phyloP scores from a whole-genome alignment of 2,797 vertebrate species.

The Cephalopachus bancanus region DNA sequence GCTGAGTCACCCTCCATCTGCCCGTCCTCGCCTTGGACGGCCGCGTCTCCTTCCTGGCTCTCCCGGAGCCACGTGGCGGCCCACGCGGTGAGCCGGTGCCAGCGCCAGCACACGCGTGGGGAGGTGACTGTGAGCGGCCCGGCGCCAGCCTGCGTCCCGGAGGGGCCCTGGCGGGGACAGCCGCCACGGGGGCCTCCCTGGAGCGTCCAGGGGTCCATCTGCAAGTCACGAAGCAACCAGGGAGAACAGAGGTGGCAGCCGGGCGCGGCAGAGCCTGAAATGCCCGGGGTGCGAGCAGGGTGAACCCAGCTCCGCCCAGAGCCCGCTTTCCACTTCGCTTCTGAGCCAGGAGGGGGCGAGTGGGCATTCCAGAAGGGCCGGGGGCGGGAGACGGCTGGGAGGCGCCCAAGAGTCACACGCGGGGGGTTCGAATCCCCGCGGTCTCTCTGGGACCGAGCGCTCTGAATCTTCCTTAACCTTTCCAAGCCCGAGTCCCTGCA shows the following conservation, averaged over 20 bases:
- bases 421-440: not conserved
- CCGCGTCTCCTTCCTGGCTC: conserved; percentile 55
- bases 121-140: not conserved
- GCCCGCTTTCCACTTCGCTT: not conserved
- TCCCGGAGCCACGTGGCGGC: conserved; percentile 49
- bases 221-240: not conserved
- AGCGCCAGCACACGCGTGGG: conserved; percentile 14
- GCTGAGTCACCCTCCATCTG: conserved; percentile 86
- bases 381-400: not conserved
- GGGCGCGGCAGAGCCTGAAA: not conserved
- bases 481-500: not conserved
- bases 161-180: not conserved
- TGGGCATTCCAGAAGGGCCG: not conserved
- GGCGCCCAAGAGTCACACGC: not conserved
- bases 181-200: not conserved
- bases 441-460: not conserved
- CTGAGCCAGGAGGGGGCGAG: not conserved
- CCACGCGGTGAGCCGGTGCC: conserved; percentile 60
- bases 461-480: not conserved
- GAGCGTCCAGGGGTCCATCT: not conserved
- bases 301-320: not conserved
- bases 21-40: conserved; percentile 71
- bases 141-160: rapidly evolving
- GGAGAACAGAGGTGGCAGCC: not conserved
- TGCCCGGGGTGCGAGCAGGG: not conserved